These are phyloP conservation scores for Cynaeus angustus DNA, from an alignment of 2,888 invertebrate species.

Conservation along the genomic window DNA sequence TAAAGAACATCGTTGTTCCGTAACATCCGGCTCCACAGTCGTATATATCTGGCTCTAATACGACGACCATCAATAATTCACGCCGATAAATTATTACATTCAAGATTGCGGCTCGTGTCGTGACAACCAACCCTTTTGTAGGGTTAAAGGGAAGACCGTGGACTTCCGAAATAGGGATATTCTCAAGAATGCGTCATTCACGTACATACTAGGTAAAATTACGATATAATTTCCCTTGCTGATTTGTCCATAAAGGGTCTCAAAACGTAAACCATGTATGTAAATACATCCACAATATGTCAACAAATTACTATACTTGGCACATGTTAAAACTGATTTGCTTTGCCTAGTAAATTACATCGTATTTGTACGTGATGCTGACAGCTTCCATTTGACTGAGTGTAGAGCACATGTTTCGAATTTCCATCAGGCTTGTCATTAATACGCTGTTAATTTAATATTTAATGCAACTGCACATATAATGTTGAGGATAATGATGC, in stretches of 20 bases:
- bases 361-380: slow-evolving; percentile 30
- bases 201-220: not conserved
- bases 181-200: not conserved
- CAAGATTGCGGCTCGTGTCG: slow-evolving; percentile 53
- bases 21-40: slow-evolving; percentile 42
- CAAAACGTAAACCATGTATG: not conserved
- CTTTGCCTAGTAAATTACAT: slow-evolving; percentile 29
- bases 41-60: slow-evolving; percentile 50
- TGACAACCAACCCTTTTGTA: slow-evolving; percentile 24
- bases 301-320: slow-evolving; percentile 29
- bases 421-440: slow-evolving; percentile 7
- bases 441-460: slow-evolving; percentile 3
- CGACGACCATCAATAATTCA: slow-evolving; percentile 56
- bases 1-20: slow-evolving; percentile 49
- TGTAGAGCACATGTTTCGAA: slow-evolving; percentile 8
- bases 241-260: slow-evolving; percentile 11
- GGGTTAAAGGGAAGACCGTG: slow-evolving; percentile 26
- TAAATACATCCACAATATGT: slow-evolving; percentile 3
- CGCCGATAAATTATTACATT: slow-evolving; percentile 56
- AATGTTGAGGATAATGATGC: not conserved
- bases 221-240: slow-evolving; percentile 16
- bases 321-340: slow-evolving; percentile 33
- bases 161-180: slow-evolving; percentile 14
- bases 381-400: slow-evolving; percentile 17
- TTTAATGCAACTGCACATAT: slow-evolving; percentile 11